Evolutionary conservation across 2,797 vertebrate species (phyloP), one percentile per base, ranked within the genome.

Genomic region (Schizothorax lantsangensis): DNA sequence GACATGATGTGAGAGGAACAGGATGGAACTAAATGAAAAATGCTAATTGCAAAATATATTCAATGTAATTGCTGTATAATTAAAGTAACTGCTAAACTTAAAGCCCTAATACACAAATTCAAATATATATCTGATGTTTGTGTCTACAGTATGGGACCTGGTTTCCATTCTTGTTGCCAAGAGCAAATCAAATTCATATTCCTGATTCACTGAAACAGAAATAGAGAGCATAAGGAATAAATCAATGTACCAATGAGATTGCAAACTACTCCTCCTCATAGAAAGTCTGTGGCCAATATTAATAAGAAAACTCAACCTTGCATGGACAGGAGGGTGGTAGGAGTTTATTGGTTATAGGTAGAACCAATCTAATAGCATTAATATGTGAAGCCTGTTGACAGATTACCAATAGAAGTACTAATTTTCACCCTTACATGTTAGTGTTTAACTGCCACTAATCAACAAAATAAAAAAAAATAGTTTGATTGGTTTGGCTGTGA

Each of bases 271-370:
- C 21, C 14, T 62, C 15, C 21, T n/a, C 36, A 59, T 43, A 43
- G 14, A 79, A 79, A 26, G 11, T 36, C 0, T 23, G 4, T 3
- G 36, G 7, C 12, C 33, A 38, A 17, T 59, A 59, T 21, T 57
- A 21, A 81, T 64, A 77, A 45, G 57, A 91, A 81, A 88, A 12
- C 81, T 82, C 83, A 84, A 45, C 45, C 80, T 68, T 79, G 79
- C 52, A 73, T 33, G 15, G 68, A 52, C 23, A 30, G 47, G 9
- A 43, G 7, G 59, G 19, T 79, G 57, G 57, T 47, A 21, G 19
- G 49, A 75, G 43, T 47, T 30, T 43, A 30, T 9, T 36, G 19
- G 49, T 36, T 54, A 30, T 57, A 78, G 21, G 19, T 36, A 36
- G 10, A 36, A 57, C 6, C 19, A 4, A 14, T 57, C 49, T 54